Evolutionary conservation across 2,888 invertebrate species (phyloP).

Genomic region (Aelia acuminata): DNA sequence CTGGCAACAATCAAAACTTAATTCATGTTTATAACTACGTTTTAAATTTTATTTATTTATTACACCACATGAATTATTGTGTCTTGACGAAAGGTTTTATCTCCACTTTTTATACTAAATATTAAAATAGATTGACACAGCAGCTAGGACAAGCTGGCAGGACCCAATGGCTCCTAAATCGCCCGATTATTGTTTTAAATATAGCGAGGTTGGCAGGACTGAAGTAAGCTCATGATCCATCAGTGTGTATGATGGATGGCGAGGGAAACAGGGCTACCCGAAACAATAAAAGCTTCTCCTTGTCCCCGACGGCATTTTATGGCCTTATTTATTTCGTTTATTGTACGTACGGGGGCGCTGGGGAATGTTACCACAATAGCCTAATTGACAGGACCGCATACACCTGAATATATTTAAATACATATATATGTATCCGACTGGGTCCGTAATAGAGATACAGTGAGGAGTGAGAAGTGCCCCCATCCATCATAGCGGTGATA

Average conservation of each 20-base stretch:
- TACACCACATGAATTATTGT: neutral
- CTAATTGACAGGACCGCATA: slow-evolving; percentile 19
- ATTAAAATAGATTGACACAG: slow-evolving; percentile 14
- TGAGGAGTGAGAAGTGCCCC: neutral
- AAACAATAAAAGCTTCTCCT: slow-evolving; percentile 46
- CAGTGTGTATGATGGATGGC: slow-evolving; percentile 29
- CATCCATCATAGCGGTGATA: slow-evolving; percentile 2
- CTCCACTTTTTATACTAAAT: neutral
- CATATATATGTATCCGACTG: neutral
- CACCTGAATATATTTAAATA: slow-evolving; percentile 31
- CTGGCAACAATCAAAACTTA: neutral
- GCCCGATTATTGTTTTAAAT: slow-evolving; percentile 40
- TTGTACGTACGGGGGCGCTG: neutral
- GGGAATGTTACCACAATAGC: slow-evolving; percentile 11
- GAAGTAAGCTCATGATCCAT: slow-evolving; percentile 39
- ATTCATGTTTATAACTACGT: neutral
- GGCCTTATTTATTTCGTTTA: slow-evolving; percentile 16
- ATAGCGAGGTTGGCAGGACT: slow-evolving; percentile 23
- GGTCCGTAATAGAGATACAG: neutral
- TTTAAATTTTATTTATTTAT: neutral
- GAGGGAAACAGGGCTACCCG: slow-evolving; percentile 8
- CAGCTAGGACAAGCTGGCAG: neutral
- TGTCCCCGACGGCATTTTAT: slow-evolving; percentile 26
- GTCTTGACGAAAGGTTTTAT: neutral
- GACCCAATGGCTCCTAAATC: neutral